A percentile compares a stretch with the other conserved stretches of the same genome.
Evolutionary conservation across 2,113 vertebrate genomes (phyloP).

Genomic region (Pterocles orientalis): DNA sequence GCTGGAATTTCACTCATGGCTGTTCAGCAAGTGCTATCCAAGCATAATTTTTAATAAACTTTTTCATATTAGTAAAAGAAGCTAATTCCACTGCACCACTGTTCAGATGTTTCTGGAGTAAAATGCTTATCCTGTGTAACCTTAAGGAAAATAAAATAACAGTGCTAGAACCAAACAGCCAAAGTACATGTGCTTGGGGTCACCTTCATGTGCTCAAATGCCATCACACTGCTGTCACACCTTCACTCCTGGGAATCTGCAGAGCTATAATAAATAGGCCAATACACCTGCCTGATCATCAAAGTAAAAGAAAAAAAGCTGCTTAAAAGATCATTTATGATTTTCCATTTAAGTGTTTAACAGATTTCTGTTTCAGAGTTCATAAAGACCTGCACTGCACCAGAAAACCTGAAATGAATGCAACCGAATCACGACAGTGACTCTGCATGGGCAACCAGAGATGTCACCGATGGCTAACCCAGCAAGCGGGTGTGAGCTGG

Average conservation of each 20-base stretch:
- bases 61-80: not conserved
- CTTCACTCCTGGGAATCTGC: not conserved
- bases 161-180: not conserved
- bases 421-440: not conserved
- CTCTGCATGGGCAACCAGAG: not conserved
- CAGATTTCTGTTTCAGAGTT: not conserved
- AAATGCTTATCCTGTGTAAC: not conserved
- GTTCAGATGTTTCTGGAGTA: not conserved
- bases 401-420: not conserved
- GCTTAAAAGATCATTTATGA: not conserved
- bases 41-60: not conserved
- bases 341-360: not conserved
- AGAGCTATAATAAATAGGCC: not conserved
- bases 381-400: not conserved
- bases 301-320: not conserved
- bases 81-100: not conserved
- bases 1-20: not conserved
- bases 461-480: rapidly evolving
- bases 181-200: rapidly evolving
- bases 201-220: not conserved
- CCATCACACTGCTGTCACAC: not conserved
- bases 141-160: not conserved
- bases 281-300: not conserved
- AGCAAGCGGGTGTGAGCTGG: rapidly evolving
- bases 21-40: not conserved